Conservation (phyloP, 2,888 invertebrate genomes). For the Tetrapedia diversipes region DNA sequence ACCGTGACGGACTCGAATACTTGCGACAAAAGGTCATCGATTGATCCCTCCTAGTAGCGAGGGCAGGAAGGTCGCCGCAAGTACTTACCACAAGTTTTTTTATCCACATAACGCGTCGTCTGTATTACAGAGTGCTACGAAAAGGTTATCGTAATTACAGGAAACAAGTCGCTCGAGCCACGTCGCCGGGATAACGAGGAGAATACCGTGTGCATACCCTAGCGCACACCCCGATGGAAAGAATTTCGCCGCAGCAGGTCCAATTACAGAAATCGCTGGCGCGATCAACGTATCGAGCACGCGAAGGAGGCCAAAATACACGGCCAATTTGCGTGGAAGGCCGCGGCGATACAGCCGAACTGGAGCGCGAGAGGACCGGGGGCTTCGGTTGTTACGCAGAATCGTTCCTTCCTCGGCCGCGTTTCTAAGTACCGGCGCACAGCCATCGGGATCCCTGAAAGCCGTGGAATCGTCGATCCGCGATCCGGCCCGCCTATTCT, state of each 20-base stretch:
- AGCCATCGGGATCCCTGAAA: conserved; percentile 38
- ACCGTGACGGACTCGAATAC: no score
- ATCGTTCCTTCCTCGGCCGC: conserved; percentile 43
- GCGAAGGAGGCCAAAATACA: conserved; percentile 28
- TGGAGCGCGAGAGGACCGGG: conserved; percentile 49
- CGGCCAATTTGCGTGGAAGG: conserved; percentile 53
- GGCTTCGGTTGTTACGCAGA: conserved; percentile 56
- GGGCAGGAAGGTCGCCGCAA: no score
- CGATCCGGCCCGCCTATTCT: conserved; percentile 49
- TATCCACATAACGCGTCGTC: no score
- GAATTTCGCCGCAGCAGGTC: conserved; percentile 2
- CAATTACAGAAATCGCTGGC: conserved; percentile 36
- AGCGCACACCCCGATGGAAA: neutral
- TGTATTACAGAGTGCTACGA: no score
- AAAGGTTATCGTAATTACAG: no score
- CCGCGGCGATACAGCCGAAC: conserved; percentile 44
- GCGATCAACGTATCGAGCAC: conserved; percentile 20
- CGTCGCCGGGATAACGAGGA: no score
- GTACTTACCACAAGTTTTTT: no score
- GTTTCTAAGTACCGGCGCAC: conserved; percentile 45
- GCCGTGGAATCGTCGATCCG: conserved; percentile 50
- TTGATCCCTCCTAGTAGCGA: no score
- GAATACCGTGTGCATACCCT: no score
- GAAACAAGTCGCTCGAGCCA: no score
- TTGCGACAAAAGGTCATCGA: no score